phyloP scores from a whole-genome alignment of 2,888 invertebrate species.

The Drosophila neotestacea region DNA sequence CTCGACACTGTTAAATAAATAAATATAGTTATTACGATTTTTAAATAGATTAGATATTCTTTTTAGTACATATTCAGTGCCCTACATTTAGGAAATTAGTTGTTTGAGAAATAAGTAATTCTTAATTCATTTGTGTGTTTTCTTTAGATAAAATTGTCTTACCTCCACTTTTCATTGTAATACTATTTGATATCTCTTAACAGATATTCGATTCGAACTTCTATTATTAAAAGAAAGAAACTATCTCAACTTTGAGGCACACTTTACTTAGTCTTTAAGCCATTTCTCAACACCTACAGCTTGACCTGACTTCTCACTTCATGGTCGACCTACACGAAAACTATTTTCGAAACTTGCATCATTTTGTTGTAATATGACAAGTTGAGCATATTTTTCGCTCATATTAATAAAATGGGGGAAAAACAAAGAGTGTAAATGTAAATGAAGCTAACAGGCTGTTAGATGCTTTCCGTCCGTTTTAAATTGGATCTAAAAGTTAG shows the following conservation, averaged over 20 bases:
- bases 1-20: too few relatives aligned
- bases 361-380: constrained; percentile 10
- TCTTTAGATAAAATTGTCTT: too few relatives aligned
- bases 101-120: too few relatives aligned
- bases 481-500: constrained; percentile 22
- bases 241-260: neutral
- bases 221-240: too few relatives aligned
- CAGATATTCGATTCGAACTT: too few relatives aligned
- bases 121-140: too few relatives aligned
- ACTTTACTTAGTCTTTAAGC: neutral
- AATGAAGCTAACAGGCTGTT: constrained; percentile 15
- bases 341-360: neutral
- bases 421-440: constrained; percentile 11
- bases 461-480: constrained; percentile 14
- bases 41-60: too few relatives aligned
- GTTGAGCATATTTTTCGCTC: neutral
- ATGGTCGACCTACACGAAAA: neutral
- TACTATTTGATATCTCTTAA: too few relatives aligned
- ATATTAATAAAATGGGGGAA: neutral
- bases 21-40: too few relatives aligned
- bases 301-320: neutral
- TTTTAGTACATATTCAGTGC: too few relatives aligned
- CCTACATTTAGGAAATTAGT: too few relatives aligned
- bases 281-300: neutral
- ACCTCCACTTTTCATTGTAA: too few relatives aligned